Evolutionary conservation across 2,797 vertebrate genomes (phyloP), one percentile per base, ranked within the genome.

Genomic region (Phrynocephalus guinanensis): DNA sequence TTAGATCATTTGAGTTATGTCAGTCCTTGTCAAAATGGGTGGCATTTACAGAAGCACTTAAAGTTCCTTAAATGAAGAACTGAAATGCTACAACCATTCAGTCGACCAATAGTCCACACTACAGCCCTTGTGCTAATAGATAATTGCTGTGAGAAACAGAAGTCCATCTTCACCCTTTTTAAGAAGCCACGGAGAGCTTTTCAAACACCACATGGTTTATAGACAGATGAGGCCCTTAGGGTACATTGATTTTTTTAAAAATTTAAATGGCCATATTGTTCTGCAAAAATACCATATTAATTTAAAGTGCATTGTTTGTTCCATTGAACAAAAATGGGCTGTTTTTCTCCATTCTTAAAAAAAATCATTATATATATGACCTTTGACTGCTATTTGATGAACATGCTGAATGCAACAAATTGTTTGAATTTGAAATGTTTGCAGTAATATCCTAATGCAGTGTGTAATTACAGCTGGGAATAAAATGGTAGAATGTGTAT

Each of bases 381-480:
- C 22, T 79, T 63, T 24, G 30, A 71, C 13, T 63, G 13, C 44
- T 89, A 10, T 77, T 24, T 75, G 20, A 82, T 84, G 50, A 76
- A 83, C 33, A 33, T 89, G 33, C 18, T 52, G 79, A 86, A 38
- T 63, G 71, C 67, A 78, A 78, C 8, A 48, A 76, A 38, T 24
- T 79, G 52, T 16, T 76, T 50, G 48, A 52, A 60, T 38, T 50
- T 56, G 5, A 9, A 71, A 52, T 33, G 24, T 52, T 63, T 48
- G 20, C 18, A 16, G 16, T 72, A 78, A 77, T 56, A 56, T 56
- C 52, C 90, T 83, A 79, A 26, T 28, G 73, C 48, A 88, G 86
- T 1, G 88, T 90, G 86, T 86, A 82, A 86, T 72, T 75, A 83
- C 90, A 88, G 3, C n/a, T 85, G 48, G 16, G 83, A 56, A 3